Evolutionary conservation across 1,140 invertebrate genomes (phyloP).

Genomic region (Doryteuthis pealeii): DNA sequence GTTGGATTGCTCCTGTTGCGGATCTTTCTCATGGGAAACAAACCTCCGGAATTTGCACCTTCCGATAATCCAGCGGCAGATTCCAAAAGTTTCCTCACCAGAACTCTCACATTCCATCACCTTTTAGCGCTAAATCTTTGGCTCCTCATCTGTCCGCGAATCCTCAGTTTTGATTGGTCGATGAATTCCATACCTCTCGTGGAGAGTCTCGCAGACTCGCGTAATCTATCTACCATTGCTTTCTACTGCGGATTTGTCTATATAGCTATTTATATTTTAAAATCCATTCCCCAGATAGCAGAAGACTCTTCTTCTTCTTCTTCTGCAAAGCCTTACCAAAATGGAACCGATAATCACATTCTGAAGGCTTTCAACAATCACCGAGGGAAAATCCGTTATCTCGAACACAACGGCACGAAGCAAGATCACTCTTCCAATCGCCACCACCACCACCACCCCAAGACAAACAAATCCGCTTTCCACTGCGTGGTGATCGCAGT

Average conservation of each 20-base stretch:
- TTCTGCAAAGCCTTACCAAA: neutral
- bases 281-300: slow-evolving; percentile 17
- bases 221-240: slow-evolving; percentile 79
- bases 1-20: slow-evolving; percentile 73
- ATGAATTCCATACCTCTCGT: slow-evolving; percentile 95
- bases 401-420: neutral
- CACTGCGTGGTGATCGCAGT: slow-evolving; percentile 57
- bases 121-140: slow-evolving; percentile 86
- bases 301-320: neutral
- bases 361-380: neutral
- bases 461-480: slow-evolving; percentile 18
- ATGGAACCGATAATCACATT: neutral
- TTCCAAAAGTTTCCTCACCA: slow-evolving; percentile 75
- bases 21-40: slow-evolving; percentile 91
- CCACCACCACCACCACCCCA: slow-evolving; percentile 19
- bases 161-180: slow-evolving; percentile 97
- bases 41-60: slow-evolving; percentile 92
- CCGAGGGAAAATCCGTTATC: neutral
- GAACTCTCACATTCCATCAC: slow-evolving; percentile 87
- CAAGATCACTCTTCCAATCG: too few species aligned
- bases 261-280: slow-evolving; percentile 34
- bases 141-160: slow-evolving; percentile 83
- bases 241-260: slow-evolving; percentile 70
- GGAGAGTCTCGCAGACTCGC: slow-evolving; percentile 73
- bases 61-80: slow-evolving; percentile 63